Base-by-base conservation (phyloP, 2,797 vertebrate species). In the Alcedo atthis region DNA sequence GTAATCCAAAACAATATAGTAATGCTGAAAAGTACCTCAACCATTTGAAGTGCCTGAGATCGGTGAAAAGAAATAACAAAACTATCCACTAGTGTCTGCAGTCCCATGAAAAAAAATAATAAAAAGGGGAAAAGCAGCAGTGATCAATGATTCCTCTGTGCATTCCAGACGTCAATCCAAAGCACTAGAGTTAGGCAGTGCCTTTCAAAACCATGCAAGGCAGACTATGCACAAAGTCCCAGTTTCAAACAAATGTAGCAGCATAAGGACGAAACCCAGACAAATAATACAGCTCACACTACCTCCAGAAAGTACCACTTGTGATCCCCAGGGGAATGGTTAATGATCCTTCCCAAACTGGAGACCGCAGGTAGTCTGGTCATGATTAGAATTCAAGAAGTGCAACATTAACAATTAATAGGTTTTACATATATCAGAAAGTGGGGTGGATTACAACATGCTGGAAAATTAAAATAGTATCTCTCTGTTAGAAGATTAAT, bases 391-490 rank as follows among this genome's bases (percentile, higher is more conserved):
- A 96, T 95, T 97, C 96, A 96, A 96, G 92, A 96, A 97, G 89
- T 57, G 61, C 76, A 96, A 94, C 97, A 97, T 97, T 97, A 97
- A 97, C 88, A 97, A 97, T 97, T 97, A 96, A 97, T 94, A 92
- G 30, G 85, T 85, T 85, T 97, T 95, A 96, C 96, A 94, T 84
- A 85, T 73, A 87, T 85, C 81, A 96, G 86, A 95, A 96, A 94
- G 76, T 54, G 54, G 76, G 76, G 54, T 97, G 76, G 92, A 97
- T 96, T 97, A 97, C 91, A 93, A 91, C 62, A 80, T 32, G 84
- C 73, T 67, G 91, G 89, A 97, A 96, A 73, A 96, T 92, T 75
- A 91, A 92, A 94, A 75, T 66, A 89, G 90, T 67, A 78, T 84
- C 85, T 93, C 93, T 96, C 81, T 73, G 67, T 59, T 69, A 78